Conservation (phyloP, 2,888 invertebrate species). For the Oligia strigilis region DNA sequence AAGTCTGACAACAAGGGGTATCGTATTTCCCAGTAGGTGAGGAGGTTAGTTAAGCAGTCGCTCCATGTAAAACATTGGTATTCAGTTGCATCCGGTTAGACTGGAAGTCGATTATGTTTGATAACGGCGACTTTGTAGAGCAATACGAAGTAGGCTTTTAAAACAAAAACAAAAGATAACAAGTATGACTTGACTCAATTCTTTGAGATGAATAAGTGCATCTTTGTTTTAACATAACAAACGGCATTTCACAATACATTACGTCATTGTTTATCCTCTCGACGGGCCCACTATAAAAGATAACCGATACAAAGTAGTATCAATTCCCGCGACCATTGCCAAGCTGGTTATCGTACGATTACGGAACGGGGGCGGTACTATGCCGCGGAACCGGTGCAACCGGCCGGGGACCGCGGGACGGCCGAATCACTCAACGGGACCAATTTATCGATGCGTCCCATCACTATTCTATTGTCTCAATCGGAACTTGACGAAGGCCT, state of each 20-base stretch:
- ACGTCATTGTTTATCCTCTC: constrained; percentile 32
- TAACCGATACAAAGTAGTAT: constrained; percentile 48
- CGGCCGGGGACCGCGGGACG: constrained; percentile 63
- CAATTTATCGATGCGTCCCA: constrained; percentile 79
- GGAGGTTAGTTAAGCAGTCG: too few relatives aligned
- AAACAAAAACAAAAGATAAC: not conserved
- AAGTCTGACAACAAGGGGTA: not conserved
- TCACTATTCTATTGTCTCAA: constrained; percentile 83
- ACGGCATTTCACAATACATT: constrained; percentile 20
- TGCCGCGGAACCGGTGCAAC: constrained; percentile 70
- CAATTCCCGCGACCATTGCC: constrained; percentile 50
- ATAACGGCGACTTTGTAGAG: not conserved
- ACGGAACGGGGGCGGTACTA: constrained; percentile 59
- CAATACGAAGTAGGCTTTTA: too few relatives aligned
- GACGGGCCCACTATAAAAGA: constrained; percentile 32
- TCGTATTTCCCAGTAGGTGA: not conserved
- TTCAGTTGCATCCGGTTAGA: not conserved
- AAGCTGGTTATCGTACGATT: constrained; percentile 62
- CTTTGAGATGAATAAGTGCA: not conserved
- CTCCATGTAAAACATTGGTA: not conserved
- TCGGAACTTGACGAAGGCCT: constrained; percentile 42
- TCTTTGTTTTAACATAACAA: constrained; percentile 15
- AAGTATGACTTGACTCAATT: not conserved
- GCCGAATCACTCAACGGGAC: constrained; percentile 80
- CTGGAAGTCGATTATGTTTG: too few relatives aligned